Evolutionary conservation across 2,113 vertebrate genomes (phyloP).

Genomic region (Sclerurus mexicanus): DNA sequence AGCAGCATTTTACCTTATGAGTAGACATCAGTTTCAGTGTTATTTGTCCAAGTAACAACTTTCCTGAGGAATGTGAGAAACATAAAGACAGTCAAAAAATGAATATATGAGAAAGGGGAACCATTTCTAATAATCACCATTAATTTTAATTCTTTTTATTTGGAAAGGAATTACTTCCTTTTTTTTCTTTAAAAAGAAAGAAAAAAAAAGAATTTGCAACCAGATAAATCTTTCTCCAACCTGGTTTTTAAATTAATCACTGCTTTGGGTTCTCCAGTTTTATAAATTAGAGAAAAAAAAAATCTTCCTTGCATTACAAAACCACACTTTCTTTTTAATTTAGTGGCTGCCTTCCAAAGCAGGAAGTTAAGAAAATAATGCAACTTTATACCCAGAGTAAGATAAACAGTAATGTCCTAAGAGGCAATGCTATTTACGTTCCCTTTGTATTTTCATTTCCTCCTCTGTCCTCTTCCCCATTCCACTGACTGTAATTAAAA

Average conservation of each 20-base stretch:
- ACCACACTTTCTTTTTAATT: constrained; percentile 18
- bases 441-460: constrained; percentile 63
- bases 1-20: background rate
- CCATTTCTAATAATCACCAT: background rate
- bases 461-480: constrained; percentile 26
- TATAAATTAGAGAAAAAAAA: constrained; percentile 20
- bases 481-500: constrained; percentile 28
- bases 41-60: background rate
- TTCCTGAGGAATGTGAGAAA: background rate
- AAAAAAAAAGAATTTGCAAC: background rate
- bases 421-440: constrained; percentile 59
- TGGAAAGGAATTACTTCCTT: background rate
- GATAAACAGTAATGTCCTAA: constrained; percentile 62
- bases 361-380: constrained; percentile 65
- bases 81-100: background rate
- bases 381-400: constrained; percentile 53
- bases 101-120: background rate
- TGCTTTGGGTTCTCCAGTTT: background rate
- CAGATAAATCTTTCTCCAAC: background rate
- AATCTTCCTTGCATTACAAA: constrained; percentile 2
- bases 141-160: background rate
- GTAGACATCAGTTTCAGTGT: background rate
- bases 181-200: background rate
- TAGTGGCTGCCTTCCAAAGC: constrained; percentile 63
- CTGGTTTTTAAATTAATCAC: background rate